Evolutionary conservation across 2,797 vertebrate species (phyloP).

Genomic region (Malurus splendens): DNA sequence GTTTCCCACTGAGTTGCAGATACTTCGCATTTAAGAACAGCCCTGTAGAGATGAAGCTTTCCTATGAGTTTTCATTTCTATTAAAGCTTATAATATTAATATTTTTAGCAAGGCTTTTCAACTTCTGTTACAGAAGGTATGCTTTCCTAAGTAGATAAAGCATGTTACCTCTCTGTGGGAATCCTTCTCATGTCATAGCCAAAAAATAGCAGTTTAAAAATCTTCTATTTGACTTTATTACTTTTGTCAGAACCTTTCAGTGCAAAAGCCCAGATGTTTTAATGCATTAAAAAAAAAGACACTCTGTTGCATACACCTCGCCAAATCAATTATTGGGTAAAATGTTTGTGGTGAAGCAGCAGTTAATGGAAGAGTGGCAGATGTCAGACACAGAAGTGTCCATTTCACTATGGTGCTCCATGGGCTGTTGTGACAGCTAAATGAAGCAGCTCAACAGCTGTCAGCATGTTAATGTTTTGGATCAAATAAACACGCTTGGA

Average conservation of each 20-base stretch:
- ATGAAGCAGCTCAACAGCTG: conserved; percentile 32
- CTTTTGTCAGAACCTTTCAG: conserved; percentile 9
- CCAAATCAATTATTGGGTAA: conserved; percentile 51
- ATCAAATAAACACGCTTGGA: conserved; percentile 50
- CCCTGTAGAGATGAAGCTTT: neutral
- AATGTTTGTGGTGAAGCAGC: conserved; percentile 24
- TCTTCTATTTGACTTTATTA: conserved; percentile 16
- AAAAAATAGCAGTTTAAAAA: conserved; percentile 22
- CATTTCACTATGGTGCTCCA: conserved; percentile 3
- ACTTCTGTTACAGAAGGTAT: neutral
- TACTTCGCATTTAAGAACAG: neutral
- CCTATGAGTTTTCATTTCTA: conserved; percentile 14
- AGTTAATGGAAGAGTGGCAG: conserved; percentile 35
- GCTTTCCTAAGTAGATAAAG: conserved; percentile 12
- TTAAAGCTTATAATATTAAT: neutral
- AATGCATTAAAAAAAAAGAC: neutral
- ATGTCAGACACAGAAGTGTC: conserved; percentile 44
- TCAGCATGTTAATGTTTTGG: neutral
- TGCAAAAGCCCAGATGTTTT: conserved; percentile 51
- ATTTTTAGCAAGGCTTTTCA: conserved; percentile 27
- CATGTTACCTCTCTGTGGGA: conserved; percentile 8
- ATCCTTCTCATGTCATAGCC: neutral
- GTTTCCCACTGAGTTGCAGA: conserved; percentile 6
- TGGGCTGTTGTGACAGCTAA: conserved; percentile 37
- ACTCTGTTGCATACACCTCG: conserved; percentile 28